A percentile compares a stretch with the other conserved stretches of the same genome.
phyloP scores from a whole-genome alignment of 2,113 vertebrate genomes.

The Amphilophus citrinellus region DNA sequence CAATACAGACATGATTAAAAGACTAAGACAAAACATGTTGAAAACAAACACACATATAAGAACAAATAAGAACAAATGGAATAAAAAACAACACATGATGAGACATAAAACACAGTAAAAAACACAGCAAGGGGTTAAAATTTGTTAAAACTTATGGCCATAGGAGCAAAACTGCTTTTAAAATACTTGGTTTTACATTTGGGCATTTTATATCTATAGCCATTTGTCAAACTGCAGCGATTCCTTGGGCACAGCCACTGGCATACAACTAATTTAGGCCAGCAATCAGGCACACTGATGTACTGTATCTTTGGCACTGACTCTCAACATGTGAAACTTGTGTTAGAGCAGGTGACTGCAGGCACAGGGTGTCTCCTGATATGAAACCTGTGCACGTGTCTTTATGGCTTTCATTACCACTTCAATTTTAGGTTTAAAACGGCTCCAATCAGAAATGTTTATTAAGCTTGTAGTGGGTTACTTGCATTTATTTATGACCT shows the following conservation, averaged over 20 bases:
- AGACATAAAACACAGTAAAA: no score
- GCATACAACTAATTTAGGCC: slow-evolving; percentile 52
- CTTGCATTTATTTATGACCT: neutral
- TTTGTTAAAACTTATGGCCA: no score
- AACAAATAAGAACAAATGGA: no score
- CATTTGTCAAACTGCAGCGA: neutral
- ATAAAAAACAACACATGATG: no score
- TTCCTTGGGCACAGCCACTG: neutral
- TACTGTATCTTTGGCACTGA: slow-evolving; percentile 15
- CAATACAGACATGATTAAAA: no score
- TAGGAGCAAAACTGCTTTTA: no score
- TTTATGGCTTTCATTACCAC: neutral
- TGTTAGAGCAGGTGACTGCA: slow-evolving; percentile 8
- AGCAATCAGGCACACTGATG: slow-evolving; percentile 33
- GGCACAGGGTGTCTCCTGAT: neutral
- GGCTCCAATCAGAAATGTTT: neutral
- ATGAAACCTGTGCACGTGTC: neutral
- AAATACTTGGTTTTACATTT: no score
- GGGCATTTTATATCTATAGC: neutral
- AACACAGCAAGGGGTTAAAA: no score
- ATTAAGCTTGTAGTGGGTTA: neutral
- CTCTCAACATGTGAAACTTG: slow-evolving; percentile 6
- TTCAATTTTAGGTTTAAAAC: neutral
- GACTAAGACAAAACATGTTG: no score
- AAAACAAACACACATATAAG: no score